phyloP scores from a whole-genome alignment of 2,113 vertebrate genomes.

The Scomber scombrus region DNA sequence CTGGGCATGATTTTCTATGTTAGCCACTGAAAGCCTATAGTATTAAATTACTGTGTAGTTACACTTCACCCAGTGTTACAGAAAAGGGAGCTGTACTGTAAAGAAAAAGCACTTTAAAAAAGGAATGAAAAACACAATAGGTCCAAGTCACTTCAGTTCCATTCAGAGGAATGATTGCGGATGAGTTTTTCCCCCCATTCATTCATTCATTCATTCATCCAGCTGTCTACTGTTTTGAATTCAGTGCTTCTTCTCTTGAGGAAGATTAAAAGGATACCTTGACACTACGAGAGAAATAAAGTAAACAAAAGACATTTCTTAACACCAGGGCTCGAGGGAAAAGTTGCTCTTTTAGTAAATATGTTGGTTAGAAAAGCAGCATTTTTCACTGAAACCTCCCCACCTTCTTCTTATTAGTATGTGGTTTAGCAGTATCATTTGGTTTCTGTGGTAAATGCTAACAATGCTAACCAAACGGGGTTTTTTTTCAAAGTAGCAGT shows the following conservation, averaged over 20 bases:
- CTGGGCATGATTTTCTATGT: background rate
- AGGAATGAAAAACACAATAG: constrained; percentile 50
- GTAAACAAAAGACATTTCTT: background rate
- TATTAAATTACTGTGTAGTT: constrained; percentile 13
- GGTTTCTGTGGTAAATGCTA: background rate
- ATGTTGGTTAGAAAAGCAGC: background rate
- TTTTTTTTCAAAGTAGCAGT: background rate
- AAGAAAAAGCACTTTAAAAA: background rate
- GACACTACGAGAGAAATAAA: background rate
- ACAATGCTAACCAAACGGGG: background rate
- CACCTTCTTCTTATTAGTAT: background rate
- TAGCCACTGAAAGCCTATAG: background rate
- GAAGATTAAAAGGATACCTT: constrained; percentile 19
- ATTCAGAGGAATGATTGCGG: constrained; percentile 33
- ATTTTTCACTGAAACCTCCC: background rate
- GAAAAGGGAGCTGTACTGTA: constrained; percentile 13
- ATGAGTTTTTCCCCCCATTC: constrained; percentile 2
- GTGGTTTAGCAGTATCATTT: background rate
- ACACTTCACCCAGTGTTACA: constrained; percentile 6
- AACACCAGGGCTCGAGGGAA: background rate
- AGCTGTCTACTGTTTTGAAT: constrained; percentile 42
- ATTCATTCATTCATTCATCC: constrained; percentile 48
- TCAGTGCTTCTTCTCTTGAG: constrained; percentile 23
- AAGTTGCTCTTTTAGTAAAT: background rate
- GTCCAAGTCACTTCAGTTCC: constrained; percentile 59